Conservation (phyloP, 1,140 invertebrate genomes). For the Chionoecetes opilio region DNA sequence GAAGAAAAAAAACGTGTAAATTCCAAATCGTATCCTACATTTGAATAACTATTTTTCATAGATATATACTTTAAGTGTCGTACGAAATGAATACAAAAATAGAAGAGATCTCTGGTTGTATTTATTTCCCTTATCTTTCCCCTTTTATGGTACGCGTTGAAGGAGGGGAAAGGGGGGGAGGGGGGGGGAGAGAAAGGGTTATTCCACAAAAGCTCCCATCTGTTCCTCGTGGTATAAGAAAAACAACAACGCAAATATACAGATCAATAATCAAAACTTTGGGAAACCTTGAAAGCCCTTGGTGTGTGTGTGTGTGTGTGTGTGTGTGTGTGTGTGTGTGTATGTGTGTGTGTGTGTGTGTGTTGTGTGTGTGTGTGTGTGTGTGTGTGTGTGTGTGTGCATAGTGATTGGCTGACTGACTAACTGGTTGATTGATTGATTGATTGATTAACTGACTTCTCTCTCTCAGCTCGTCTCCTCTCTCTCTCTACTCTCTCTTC, state of each 20-base stretch:
- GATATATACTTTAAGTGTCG: too few relatives aligned
- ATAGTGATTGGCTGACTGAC: not conserved
- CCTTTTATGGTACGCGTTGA: too few relatives aligned
- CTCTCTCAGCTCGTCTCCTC: constrained; percentile 47
- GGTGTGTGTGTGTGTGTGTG: too few relatives aligned
- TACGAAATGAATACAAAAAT: too few relatives aligned
- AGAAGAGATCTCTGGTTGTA: not conserved
- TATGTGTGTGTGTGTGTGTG: constrained; percentile 41
- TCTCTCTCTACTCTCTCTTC: not conserved
- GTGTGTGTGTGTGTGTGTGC: constrained; percentile 41
- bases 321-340: constrained; percentile 11
- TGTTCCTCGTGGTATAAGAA: too few relatives aligned
- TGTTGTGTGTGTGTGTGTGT: not conserved
- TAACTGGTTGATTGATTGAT: too few relatives aligned
- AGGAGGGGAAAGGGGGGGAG: not conserved
- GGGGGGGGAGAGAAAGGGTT: too few relatives aligned
- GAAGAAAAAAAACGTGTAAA: too few relatives aligned
- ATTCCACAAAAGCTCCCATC: too few relatives aligned
- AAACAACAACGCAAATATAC: not conserved
- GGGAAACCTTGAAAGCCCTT: too few relatives aligned
- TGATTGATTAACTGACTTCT: not conserved
- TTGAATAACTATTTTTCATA: too few relatives aligned
- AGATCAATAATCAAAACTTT: not conserved
- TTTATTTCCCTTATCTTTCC: not conserved
- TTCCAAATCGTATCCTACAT: too few relatives aligned